Base-by-base conservation (phyloP, 1,140 invertebrate genomes). In the Ylistrum balloti region DNA sequence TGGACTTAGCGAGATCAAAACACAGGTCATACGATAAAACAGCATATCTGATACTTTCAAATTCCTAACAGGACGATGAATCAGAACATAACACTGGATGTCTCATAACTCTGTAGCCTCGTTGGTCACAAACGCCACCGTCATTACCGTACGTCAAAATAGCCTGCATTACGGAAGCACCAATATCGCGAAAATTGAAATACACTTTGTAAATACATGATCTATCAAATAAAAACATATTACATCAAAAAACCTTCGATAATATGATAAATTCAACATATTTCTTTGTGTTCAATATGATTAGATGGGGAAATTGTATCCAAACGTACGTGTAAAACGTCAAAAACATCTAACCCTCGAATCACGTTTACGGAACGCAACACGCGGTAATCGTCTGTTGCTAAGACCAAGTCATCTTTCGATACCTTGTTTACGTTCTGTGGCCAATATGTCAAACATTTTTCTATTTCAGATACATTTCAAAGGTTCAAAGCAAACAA, bases 391-490 rank as follows among this genome's bases (percentile, higher is more conserved):
- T 87, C 34, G 88, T 89, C 56, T 88, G 90, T 91, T 91, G 88
- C 90, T 91, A 91, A 28, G 38, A 86, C 86, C 85, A 88, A 45
- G 32, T 74, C 35, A 88, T 33, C 33, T 89, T 89, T 89, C 56
- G 56, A 87, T 89, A 88, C 74, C 86, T 74, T 86, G 33, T 38
- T 56, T 74, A 48, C 33, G 34, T 88, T 91, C 88, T 91, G 87
- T 88, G 35, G 45, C 35, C 86, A 89, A 41, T 87, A 88, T 91
- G 45, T 88, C 35, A 41, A 38, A 34, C 85, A 34, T 91, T 74
- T 35, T 87, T 91, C 45, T 89, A 89, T 89, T 91, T 91, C 90
- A 91, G 88, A 91, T 91, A 91, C 90, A 89, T 88, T 48, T 88
- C 87, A 91, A 88, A 91, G 74, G 87, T 89, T 88, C 86, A 91